phyloP scores from a whole-genome alignment of 30 jellyfish, hydroid and myxozoan genomes.

The Haliclystus octoradiatus region DNA sequence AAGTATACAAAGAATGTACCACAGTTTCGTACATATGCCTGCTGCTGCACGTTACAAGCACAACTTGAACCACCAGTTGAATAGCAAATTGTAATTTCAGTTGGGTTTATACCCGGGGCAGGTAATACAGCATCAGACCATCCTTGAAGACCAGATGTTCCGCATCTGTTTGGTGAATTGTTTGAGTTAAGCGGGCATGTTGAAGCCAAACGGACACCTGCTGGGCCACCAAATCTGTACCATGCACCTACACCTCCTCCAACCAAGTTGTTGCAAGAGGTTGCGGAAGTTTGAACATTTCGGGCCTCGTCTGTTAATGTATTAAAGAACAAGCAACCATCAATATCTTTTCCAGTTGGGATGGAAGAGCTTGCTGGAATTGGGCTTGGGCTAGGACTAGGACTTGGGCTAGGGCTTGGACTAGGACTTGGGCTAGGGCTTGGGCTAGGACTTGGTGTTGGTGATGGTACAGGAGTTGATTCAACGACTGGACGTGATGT shows the following conservation, averaged over 20 bases:
- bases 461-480: not conserved
- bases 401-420: not conserved
- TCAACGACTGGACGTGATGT: not conserved
- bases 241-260: conserved; percentile 21
- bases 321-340: not conserved
- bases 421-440: conserved; percentile 1
- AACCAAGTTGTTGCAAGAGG: conserved; percentile 26
- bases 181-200: conserved; percentile 13
- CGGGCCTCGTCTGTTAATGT: not conserved
- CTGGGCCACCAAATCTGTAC: conserved; percentile 32
- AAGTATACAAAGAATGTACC: conserved; percentile 23
- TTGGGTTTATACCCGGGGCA: conserved; percentile 5
- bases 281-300: conserved; percentile 4
- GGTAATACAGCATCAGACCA: conserved; percentile 27
- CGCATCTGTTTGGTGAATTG: conserved; percentile 5
- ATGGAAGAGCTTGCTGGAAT: not conserved
- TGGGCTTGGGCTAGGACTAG: not conserved
- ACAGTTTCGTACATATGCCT: conserved; percentile 11
- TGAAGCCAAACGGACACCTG: conserved; percentile 16
- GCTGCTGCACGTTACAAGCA: conserved; percentile 6
- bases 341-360: not conserved
- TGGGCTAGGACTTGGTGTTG: not conserved
- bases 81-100: conserved; percentile 20
- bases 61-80: conserved; percentile 21
- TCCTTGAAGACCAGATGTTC: conserved; percentile 30